phyloP scores from a whole-genome alignment of 2,113 vertebrate species.

The Cyanistes caeruleus region DNA sequence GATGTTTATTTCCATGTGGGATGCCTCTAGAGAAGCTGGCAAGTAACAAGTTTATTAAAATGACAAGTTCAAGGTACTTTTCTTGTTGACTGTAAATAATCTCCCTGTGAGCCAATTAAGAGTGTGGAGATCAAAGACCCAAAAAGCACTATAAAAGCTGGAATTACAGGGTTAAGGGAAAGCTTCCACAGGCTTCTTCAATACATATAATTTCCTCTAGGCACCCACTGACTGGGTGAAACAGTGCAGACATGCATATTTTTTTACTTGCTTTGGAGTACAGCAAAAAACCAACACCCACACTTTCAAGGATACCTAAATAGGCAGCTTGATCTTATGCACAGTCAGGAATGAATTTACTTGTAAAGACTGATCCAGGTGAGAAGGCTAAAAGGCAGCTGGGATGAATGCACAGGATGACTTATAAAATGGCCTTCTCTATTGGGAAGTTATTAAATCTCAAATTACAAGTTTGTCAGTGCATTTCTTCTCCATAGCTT shows the following conservation, averaged over 20 bases:
- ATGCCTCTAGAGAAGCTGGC: conserved; percentile 38
- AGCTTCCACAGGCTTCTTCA: background rate
- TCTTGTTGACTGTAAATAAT: conserved; percentile 26
- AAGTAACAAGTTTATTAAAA: conserved; percentile 42
- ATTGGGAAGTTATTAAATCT: background rate
- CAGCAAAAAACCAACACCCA: background rate
- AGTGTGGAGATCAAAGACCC: background rate
- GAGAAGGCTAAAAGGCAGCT: background rate
- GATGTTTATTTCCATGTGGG: conserved; percentile 45
- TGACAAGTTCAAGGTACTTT: conserved; percentile 45
- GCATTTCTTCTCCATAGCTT: background rate
- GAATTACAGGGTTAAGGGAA: background rate
- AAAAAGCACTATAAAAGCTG: background rate
- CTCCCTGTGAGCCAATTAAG: background rate
- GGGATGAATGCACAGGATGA: background rate
- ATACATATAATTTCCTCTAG: background rate
- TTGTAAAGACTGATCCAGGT: background rate
- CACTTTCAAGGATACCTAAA: background rate
- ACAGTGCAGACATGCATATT: background rate
- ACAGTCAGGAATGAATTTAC: background rate
- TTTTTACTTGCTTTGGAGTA: background rate
- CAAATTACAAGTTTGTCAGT: background rate
- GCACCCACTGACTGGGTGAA: background rate
- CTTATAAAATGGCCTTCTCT: background rate
- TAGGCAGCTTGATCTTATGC: background rate